phyloP scores from a whole-genome alignment of 2,888 invertebrate genomes.

The Philaethria dido region DNA sequence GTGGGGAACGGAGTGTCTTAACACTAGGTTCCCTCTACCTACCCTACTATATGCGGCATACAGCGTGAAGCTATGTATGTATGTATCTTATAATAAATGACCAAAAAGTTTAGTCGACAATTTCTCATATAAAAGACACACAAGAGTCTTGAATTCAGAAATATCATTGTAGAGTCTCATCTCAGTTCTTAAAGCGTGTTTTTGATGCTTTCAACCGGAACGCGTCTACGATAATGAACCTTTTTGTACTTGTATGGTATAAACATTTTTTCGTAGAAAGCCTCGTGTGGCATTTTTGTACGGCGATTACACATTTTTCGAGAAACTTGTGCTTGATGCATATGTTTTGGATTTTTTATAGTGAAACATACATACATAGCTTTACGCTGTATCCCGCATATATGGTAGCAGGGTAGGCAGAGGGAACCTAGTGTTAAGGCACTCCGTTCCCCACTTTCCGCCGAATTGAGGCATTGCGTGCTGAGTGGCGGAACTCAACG shows the following conservation, averaged over 20 bases:
- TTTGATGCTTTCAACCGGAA: constrained; percentile 31
- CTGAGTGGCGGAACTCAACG: too few species aligned
- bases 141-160: constrained; percentile 9
- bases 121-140: constrained; percentile 11
- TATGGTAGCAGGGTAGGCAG: too few species aligned
- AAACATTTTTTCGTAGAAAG: constrained; percentile 31
- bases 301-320: constrained; percentile 10
- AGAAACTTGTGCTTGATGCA: constrained; percentile 3
- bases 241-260: constrained; percentile 37
- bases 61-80: too few species aligned
- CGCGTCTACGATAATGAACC: constrained; percentile 37
- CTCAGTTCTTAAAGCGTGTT: constrained; percentile 19
- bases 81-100: not conserved
- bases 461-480: too few species aligned
- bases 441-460: too few species aligned
- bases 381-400: too few species aligned
- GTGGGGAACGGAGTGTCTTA: too few species aligned
- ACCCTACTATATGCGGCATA: too few species aligned
- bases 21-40: too few species aligned
- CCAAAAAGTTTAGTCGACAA: not conserved
- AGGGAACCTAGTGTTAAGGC: too few species aligned
- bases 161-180: constrained; percentile 17
- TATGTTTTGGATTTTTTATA: too few species aligned
- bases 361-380: too few species aligned
- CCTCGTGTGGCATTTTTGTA: constrained; percentile 24